Evolutionary conservation across 2,113 vertebrate species (phyloP).

Genomic region (Pungitius pungitius): DNA sequence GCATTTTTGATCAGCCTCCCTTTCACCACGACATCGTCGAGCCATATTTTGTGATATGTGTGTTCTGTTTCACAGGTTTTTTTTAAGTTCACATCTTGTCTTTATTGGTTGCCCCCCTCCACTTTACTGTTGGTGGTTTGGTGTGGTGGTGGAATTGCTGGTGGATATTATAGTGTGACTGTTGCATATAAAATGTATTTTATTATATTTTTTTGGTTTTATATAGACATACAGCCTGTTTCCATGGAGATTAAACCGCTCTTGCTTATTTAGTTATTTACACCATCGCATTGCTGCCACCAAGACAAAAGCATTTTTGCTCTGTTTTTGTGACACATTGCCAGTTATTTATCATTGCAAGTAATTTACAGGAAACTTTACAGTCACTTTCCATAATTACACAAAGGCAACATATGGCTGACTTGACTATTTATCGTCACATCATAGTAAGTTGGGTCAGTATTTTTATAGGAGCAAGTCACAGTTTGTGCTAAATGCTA

Average conservation of each 20-base stretch:
- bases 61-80: constrained; percentile 47
- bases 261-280: constrained; percentile 8
- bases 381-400: not conserved
- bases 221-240: not conserved
- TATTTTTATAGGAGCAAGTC: too few species aligned
- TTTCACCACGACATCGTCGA: constrained; percentile 61
- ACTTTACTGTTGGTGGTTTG: constrained; percentile 58
- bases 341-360: not conserved
- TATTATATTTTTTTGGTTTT: not conserved
- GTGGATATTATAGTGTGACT: constrained; percentile 44
- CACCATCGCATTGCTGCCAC: not conserved
- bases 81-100: constrained; percentile 50
- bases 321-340: not conserved
- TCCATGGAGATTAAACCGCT: not conserved
- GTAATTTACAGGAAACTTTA: not conserved
- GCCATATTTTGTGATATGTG: constrained; percentile 58
- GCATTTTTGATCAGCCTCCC: constrained; percentile 73
- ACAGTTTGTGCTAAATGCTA: constrained; percentile 4
- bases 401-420: not conserved
- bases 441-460: not conserved
- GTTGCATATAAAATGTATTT: constrained; percentile 28
- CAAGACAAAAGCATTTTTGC: not conserved
- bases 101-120: constrained; percentile 51
- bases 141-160: constrained; percentile 53
- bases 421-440: not conserved